phyloP scores from a whole-genome alignment of 2,113 vertebrate species.

The Poicephalus gulielmi region DNA sequence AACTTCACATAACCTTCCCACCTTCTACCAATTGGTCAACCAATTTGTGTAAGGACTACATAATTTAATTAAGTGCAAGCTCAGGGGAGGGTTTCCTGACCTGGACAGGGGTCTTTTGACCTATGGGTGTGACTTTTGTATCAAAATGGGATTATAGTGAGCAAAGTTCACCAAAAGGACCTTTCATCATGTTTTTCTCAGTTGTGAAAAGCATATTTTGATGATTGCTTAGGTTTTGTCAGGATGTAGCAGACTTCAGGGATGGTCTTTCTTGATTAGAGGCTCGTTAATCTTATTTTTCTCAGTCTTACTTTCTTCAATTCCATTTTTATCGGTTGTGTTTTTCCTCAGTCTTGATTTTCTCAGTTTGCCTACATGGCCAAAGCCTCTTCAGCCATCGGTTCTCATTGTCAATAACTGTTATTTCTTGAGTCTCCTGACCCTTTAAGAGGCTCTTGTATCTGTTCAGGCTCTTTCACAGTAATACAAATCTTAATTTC shows the following conservation, averaged over 20 bases:
- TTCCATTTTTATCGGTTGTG: neutral
- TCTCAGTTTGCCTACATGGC: neutral
- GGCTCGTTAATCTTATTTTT: neutral
- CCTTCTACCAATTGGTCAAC: neutral
- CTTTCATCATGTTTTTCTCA: neutral
- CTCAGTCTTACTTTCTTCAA: neutral
- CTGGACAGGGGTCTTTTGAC: neutral
- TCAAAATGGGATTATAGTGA: neutral
- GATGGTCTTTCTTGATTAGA: neutral
- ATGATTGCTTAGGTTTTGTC: neutral
- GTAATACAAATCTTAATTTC: neutral
- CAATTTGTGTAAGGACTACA: neutral
- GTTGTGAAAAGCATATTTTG: neutral
- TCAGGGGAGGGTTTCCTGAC: neutral
- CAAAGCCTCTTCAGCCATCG: neutral
- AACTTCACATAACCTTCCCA: neutral
- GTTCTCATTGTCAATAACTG: neutral
- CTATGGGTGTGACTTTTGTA: neutral
- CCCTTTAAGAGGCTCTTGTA: neutral
- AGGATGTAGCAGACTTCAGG: neutral
- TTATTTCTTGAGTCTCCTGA: neutral
- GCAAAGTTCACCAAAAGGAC: neutral
- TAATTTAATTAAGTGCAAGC: neutral
- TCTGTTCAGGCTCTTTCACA: neutral
- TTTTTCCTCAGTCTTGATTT: neutral